These are phyloP conservation scores for Sciaenops ocellatus DNA, from an alignment of 2,797 vertebrate genomes.

Conservation along the genomic window DNA sequence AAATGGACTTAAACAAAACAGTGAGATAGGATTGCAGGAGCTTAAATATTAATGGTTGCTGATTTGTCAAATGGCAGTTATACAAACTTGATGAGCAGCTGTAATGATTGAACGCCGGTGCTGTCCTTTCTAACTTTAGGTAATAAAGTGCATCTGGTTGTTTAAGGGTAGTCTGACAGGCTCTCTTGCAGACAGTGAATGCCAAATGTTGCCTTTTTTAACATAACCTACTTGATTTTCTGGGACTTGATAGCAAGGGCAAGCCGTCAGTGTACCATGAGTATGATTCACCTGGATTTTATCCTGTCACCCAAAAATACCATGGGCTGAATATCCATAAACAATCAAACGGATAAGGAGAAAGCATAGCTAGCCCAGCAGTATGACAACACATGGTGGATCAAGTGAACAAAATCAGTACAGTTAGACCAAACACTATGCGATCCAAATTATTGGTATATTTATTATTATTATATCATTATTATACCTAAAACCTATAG, in stretches of 20 bases:
- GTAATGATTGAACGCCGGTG: neutral
- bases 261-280: conserved; percentile 11
- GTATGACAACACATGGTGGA: conserved; percentile 9
- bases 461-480: neutral
- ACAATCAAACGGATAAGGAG: conserved; percentile 32
- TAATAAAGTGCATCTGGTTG: conserved; percentile 8
- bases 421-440: neutral
- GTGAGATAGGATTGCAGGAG: neutral
- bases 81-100: neutral
- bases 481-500: neutral
- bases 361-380: conserved; percentile 6
- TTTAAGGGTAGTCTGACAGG: neutral
- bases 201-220: conserved; percentile 33
- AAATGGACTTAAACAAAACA: neutral
- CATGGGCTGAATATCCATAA: conserved; percentile 28
- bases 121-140: conserved; percentile 3
- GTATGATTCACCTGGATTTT: conserved; percentile 43
- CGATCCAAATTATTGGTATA: neutral
- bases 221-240: conserved; percentile 16
- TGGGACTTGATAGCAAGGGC: conserved; percentile 16
- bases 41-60: neutral
- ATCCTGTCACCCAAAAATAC: conserved; percentile 48
- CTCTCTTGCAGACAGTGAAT: conserved; percentile 7
- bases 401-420: neutral
- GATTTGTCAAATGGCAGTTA: neutral